Base-by-base conservation (phyloP, 2,888 invertebrate genomes). In the Odontocerum albicorne region DNA sequence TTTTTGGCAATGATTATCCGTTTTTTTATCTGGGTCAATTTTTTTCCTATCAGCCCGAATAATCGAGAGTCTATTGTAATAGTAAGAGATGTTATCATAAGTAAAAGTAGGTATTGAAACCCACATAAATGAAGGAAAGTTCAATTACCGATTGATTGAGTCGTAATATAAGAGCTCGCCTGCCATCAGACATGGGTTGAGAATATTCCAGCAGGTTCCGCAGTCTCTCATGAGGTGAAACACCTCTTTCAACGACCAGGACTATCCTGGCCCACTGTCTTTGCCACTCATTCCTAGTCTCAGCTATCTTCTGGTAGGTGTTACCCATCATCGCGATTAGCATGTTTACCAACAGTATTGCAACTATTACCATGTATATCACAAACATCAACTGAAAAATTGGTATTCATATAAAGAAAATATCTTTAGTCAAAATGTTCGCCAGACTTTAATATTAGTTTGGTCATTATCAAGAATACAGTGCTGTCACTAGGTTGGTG, bases 261-360 rank as follows among this genome's bases (percentile, higher is more conserved):
- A 98, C 97, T 59, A 98, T 98, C 62, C 97, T 81, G 0, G 98
- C 98, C 97, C 97, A 98, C 85, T 97, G 82, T 67, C 98, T 77
- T 72, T 97, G 96, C 96, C 97, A 98, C 72, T 98, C 97, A 70
- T 97, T 97, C 63, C 93, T 84, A 0, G 96, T 96, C 73, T 96
- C 95, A 1, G 95, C 95, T 64, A 98, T 96, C 75, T 96, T 93
- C 71, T 96, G 95, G 70, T 98, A 99, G 2, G 98, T 98, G 72
- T 97, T 97, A 0, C 97, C 98, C 98, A 98, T 98, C 97, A 98
- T 98, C 61, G 97, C 97, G 67, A 98, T 98, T 72, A 98, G 80
- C 94, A 98, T 95, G 80, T 98, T 98, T 45, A 98, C 93, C 54
- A 98, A 78, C 22, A 98, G 77, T 56, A 98, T 89, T 0, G 95